Conservation (phyloP, 2,888 invertebrate species). For the Bombylius major region DNA sequence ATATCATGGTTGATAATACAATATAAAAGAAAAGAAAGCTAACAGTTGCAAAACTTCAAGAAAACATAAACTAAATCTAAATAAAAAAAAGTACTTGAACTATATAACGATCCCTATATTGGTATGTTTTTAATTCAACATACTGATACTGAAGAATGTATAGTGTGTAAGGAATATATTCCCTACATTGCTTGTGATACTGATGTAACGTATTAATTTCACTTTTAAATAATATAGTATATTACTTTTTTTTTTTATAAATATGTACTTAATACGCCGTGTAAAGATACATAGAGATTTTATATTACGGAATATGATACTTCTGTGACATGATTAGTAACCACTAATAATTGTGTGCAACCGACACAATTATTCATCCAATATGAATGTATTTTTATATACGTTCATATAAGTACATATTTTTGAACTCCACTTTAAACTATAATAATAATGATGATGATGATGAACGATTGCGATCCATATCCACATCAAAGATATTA, state of each 20-base stretch:
- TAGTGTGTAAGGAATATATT: background rate
- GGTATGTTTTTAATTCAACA: too few relatives aligned
- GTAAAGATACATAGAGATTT: background rate
- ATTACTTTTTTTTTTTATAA: background rate
- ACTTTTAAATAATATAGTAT: too few relatives aligned
- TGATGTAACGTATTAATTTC: background rate
- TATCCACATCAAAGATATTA: background rate
- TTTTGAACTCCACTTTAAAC: too few relatives aligned
- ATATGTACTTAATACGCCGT: background rate
- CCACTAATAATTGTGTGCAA: conserved; percentile 14
- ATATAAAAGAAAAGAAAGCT: too few relatives aligned
- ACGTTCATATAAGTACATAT: too few relatives aligned
- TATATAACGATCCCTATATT: too few relatives aligned
- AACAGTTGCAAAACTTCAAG: too few relatives aligned
- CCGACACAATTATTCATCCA: conserved; percentile 8
- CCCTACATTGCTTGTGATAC: background rate
- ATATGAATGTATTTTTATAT: too few relatives aligned
- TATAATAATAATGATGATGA: too few relatives aligned
- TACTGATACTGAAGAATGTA: background rate
- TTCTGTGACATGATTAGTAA: conserved; percentile 13
- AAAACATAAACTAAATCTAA: too few relatives aligned
- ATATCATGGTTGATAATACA: too few relatives aligned
- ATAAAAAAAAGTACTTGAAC: too few relatives aligned
- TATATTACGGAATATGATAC: conserved; percentile 7
- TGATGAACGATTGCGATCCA: background rate